Percentiles rank a stretch among this genome's conserved stretches.
These are phyloP conservation scores for Egretta garzetta DNA, from an alignment of 2,113 vertebrate genomes.

Conservation along the genomic window DNA sequence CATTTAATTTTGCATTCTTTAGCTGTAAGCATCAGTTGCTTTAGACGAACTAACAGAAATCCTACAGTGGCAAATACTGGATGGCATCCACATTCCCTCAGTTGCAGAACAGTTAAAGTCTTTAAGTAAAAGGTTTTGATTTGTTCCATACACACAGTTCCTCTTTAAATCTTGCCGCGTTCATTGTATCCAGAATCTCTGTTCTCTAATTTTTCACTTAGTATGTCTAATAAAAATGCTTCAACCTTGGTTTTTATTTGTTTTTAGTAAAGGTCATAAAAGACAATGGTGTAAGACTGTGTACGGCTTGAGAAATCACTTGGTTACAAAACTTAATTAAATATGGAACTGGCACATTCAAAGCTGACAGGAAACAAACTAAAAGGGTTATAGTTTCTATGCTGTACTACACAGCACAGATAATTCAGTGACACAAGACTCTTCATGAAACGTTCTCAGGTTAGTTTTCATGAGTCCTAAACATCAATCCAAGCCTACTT, in stretches of 20 bases:
- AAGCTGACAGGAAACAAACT: conserved; percentile 18
- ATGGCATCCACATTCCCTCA: neutral
- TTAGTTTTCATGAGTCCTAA: neutral
- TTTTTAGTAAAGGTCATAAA: conserved; percentile 6
- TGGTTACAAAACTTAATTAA: conserved; percentile 60
- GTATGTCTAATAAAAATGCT: neutral
- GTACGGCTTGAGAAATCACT: conserved; percentile 46
- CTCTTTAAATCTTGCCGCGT: neutral
- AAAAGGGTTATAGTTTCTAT: neutral
- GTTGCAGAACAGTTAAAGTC: neutral
- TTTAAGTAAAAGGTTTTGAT: neutral
- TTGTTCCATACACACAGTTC: neutral
- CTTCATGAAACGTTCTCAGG: neutral
- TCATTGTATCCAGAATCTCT: neutral
- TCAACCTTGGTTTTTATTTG: conserved; percentile 11
- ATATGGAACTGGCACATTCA: conserved; percentile 23
- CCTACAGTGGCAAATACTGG: neutral
- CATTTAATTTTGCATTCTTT: neutral
- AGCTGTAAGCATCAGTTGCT: neutral
- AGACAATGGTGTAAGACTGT: conserved; percentile 30
- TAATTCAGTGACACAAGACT: neutral
- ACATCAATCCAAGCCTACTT: neutral
- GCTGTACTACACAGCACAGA: neutral
- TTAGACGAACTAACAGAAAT: neutral
- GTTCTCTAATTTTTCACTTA: neutral